Conservation (phyloP, 2,113 vertebrate species). For the Circaetus cinerascens region DNA sequence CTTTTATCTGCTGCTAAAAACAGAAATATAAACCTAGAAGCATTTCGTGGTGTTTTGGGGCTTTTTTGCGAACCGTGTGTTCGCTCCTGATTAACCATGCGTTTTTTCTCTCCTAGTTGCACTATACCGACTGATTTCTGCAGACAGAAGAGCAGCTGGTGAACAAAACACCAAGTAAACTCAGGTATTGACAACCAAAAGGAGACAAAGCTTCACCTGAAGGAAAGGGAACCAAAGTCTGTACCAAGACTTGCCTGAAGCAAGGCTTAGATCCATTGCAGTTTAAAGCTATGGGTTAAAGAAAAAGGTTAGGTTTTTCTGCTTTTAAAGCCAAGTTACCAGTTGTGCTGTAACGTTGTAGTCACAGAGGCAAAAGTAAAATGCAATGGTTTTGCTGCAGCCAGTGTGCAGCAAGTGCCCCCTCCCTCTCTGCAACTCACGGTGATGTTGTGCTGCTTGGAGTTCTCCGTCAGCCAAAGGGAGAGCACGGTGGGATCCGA, state of each 20-base stretch:
- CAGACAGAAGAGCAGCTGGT: neutral
- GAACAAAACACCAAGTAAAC: neutral
- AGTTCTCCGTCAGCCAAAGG: constrained; percentile 91
- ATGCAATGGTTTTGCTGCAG: neutral
- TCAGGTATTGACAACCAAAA: neutral
- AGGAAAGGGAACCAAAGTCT: neutral
- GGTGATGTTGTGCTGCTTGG: constrained; percentile 85
- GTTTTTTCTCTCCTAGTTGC: neutral
- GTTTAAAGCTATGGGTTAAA: neutral
- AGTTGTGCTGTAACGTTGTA: fast-evolving
- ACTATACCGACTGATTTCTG: neutral
- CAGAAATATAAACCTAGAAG: neutral
- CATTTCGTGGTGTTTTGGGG: fast-evolving
- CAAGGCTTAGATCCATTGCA: neutral
- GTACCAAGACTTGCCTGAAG: neutral
- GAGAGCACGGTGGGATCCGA: constrained; percentile 92
- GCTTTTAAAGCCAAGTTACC: neutral
- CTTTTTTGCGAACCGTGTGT: neutral
- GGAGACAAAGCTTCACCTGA: neutral
- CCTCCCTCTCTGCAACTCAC: constrained; percentile 61
- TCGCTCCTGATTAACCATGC: fast-evolving
- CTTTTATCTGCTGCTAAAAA: constrained; percentile 82
- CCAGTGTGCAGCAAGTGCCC: fast-evolving
- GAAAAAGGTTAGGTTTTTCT: neutral
- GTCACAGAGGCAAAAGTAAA: neutral